Percentiles rank a stretch among this genome's conserved stretches.
phyloP scores from a whole-genome alignment of 2,888 invertebrate genomes.

The Dicroscelio sp. region DNA sequence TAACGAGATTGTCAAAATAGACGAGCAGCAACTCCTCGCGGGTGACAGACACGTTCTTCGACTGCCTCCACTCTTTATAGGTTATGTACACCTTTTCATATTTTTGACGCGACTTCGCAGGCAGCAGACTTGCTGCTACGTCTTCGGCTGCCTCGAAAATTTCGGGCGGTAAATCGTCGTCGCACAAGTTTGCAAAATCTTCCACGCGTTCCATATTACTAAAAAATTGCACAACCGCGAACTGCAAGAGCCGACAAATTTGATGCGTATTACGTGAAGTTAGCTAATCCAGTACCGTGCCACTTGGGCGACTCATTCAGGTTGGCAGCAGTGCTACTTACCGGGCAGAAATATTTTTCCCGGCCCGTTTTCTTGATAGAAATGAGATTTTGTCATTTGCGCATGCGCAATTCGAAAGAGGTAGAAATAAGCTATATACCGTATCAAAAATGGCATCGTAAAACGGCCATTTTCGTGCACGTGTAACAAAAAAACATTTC shows the following conservation, averaged over 20 bases:
- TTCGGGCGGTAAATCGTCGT: slow-evolving; percentile 5
- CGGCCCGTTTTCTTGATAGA: background rate
- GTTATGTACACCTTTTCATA: slow-evolving; percentile 30
- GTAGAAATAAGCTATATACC: background rate
- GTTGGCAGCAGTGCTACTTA: background rate
- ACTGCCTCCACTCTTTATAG: slow-evolving; percentile 11
- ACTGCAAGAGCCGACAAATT: background rate
- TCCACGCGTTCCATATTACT: background rate
- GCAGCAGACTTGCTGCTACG: slow-evolving; percentile 7
- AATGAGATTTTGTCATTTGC: background rate
- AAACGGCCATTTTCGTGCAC: background rate
- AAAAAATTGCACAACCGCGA: background rate
- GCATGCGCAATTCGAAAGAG: background rate
- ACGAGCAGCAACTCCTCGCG: slow-evolving; percentile 21
- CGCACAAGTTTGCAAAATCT: background rate
- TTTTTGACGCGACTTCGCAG: slow-evolving; percentile 23
- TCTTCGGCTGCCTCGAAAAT: slow-evolving; percentile 5
- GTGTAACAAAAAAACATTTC: background rate
- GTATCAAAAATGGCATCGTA: background rate
- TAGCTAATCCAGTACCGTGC: background rate
- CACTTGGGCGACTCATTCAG: background rate
- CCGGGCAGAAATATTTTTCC: background rate
- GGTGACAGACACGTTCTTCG: background rate
- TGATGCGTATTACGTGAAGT: background rate
- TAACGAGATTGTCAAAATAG: slow-evolving; percentile 28